Evolutionary conservation across 1,140 invertebrate species (phyloP), one percentile per base, ranked within the genome.

Genomic region (Drosophila orosa): DNA sequence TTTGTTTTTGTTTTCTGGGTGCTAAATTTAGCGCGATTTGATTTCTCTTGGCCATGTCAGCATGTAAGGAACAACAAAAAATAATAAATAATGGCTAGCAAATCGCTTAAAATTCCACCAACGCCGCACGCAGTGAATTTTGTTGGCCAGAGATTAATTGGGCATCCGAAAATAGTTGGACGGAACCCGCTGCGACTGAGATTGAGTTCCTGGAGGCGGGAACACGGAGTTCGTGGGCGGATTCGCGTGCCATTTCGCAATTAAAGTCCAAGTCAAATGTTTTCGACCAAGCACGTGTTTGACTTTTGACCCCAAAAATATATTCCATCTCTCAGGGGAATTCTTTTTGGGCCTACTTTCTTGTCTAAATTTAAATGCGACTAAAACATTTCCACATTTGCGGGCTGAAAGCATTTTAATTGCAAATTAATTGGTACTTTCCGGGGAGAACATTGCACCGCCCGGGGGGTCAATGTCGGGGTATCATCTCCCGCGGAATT

Each of bases 101-200:
- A 87, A 87, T 87, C 84, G 78, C 83, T 89, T 87, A 87, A 87
- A 89, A 87, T 87, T 83, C 84, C 83, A 79, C 50, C 50, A 72
- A 74, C 47, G 27, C 52, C 45, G 45, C 63, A 63, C 52, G 56
- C 62, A 55, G 48, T 37, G 39, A 54, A 37, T 54, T 35, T 56
- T 27, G 50, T 37, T 44, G 31, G 35, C 27, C 47, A 39, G 48
- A 74, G 82, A 87, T 87, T 87, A 87, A 87, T 83, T 83, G 75
- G 31, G 17, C 42, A 58, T 50, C 75, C 74, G 74, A 82, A 86
- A 78, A 86, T 87, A 86, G 48, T 42, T 76, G 52, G 47, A 61
- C 45, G 45, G 50, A 75, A 52, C 65, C 58, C 77, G 62, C 54
- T 60, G 57, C 54, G 84, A 73, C 73, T 71, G 52, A 75, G 72